Base-by-base conservation (phyloP, 2,797 vertebrate species). In the Amniataba percoides region DNA sequence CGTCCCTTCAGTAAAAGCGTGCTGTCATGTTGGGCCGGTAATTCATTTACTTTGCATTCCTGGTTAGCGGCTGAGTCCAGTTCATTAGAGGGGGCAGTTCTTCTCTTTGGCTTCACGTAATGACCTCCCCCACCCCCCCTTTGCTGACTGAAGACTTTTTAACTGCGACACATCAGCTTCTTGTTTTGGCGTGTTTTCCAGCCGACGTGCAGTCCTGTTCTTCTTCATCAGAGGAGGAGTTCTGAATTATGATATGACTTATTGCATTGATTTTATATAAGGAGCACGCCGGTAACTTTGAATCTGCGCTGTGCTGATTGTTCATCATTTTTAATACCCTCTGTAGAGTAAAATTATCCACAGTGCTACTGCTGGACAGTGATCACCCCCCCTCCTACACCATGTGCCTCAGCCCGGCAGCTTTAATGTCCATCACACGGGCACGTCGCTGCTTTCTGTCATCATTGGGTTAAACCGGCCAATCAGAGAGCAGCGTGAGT, bases 391-490 rank as follows among this genome's bases (percentile, higher is more conserved):
- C 57, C 27, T 56, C 40, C 57, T 55, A 59, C 69, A 34, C 55
- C 36, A 11, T 42, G 79, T 68, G 70, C 72, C 73, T 69, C 68
- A 42, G 39, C 63, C 53, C 67, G 66, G 43, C 18, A 18, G n/a
- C 56, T 84, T 57, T 70, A 83, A 77, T 81, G 78, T 27, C 53
- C 16, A 19, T 52, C 23, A 11, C 48, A 21, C 74, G 53, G 58
- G 80, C 79, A 78, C 49, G 68, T 61, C 69, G 34, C 46, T 51
- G 34, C 83, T 89, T 74, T 79, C 71, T 81, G 78, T 82, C 64
- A 45, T 84, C 51, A 80, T 81, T 81, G 88, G 86, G 52, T 71
- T 18, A 87, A 89, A 84, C 7, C 78, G 75, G 79, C 87, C 87
- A 89, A 78, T 93, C 55, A 82, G 79, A 87, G 77, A 1, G 23